Evolutionary conservation across 2,797 vertebrate species (phyloP).

Genomic region (Amazonetta brasiliensis): DNA sequence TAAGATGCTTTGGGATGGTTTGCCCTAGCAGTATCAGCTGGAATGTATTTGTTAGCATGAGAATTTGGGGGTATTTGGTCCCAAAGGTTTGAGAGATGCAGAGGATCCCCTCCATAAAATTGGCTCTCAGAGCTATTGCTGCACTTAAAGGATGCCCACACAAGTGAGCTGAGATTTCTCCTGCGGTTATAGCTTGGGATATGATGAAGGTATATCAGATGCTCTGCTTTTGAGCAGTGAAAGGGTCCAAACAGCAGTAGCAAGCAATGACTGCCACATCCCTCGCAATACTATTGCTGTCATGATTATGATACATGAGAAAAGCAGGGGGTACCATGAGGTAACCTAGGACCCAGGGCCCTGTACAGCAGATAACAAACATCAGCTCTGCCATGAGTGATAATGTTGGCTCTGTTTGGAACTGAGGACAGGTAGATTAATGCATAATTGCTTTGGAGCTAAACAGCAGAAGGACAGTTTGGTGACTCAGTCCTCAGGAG

Average conservation of each 20-base stretch:
- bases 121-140: neutral
- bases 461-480: neutral
- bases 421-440: neutral
- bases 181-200: neutral
- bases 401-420: neutral
- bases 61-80: too few relatives aligned
- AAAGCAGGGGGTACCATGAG: neutral
- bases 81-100: neutral
- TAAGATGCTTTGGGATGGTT: too few relatives aligned
- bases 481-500: neutral
- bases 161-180: neutral
- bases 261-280: neutral
- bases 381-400: neutral
- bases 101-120: neutral
- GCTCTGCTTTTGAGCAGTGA: neutral
- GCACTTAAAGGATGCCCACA: neutral
- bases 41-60: too few relatives aligned
- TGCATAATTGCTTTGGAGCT: neutral
- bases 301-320: neutral
- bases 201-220: neutral
- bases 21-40: too few relatives aligned
- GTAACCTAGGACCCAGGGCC: neutral
- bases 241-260: neutral
- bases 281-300: neutral
- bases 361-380: accelerated